These are phyloP conservation scores for Pungitius pungitius DNA, from an alignment of 2,113 vertebrate species.

Conservation along the genomic window DNA sequence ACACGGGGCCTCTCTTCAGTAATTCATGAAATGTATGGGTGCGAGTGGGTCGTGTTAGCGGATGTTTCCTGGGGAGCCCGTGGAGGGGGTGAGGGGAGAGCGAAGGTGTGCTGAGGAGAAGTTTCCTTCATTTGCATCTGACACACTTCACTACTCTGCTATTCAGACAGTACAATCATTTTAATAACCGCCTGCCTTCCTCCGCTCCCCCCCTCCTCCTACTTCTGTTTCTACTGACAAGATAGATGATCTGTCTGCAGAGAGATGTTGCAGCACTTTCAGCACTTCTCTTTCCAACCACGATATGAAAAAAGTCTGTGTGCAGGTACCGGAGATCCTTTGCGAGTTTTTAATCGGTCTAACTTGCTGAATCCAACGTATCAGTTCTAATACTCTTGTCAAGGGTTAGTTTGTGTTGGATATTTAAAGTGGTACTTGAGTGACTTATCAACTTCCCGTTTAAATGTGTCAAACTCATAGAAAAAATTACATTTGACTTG, in stretches of 20 bases:
- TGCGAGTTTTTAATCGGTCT: constrained; percentile 24
- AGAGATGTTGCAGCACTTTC: constrained; percentile 55
- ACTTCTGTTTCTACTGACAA: constrained; percentile 65
- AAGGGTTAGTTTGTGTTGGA: constrained; percentile 2
- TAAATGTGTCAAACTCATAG: constrained; percentile 6
- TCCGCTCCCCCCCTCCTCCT: constrained; percentile 26
- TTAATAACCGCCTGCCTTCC: constrained; percentile 75
- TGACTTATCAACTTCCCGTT: constrained; percentile 20
- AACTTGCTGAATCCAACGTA: background rate
- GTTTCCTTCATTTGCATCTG: constrained; percentile 80
- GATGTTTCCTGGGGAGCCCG: constrained; percentile 61
- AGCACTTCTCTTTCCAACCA: constrained; percentile 54
- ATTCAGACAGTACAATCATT: constrained; percentile 75
- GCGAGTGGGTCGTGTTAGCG: constrained; percentile 59
- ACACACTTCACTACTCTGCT: constrained; percentile 79
- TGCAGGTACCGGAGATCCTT: constrained; percentile 34
- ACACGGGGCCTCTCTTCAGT: constrained; percentile 63
- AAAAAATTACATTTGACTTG: background rate
- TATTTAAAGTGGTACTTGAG: background rate
- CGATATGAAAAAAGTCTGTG: constrained; percentile 49
- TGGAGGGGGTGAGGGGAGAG: constrained; percentile 58
- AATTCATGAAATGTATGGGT: constrained; percentile 65
- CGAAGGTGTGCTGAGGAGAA: constrained; percentile 70
- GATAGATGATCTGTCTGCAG: constrained; percentile 62
- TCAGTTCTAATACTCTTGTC: background rate